A percentile compares a stretch with the other conserved stretches of the same genome.
Conservation (phyloP, 2,888 invertebrate species). For the Arrhopalites spinosus region DNA sequence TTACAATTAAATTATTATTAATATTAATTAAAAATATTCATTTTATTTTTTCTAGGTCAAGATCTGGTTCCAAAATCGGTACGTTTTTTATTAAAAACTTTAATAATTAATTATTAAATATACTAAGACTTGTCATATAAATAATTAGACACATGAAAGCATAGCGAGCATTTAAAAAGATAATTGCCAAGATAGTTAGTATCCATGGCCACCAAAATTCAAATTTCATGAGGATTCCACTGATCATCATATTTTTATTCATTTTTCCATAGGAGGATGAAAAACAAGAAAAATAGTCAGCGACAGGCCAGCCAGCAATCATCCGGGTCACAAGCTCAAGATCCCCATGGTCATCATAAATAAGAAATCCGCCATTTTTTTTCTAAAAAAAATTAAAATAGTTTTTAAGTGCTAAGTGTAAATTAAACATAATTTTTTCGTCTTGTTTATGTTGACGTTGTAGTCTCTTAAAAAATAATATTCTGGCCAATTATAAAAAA, state of each 20-base stretch:
- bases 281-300: slow-evolving; percentile 96
- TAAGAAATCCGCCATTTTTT: slow-evolving; percentile 36
- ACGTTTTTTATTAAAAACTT: background rate
- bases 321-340: slow-evolving; percentile 74
- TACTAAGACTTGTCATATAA: too few relatives aligned
- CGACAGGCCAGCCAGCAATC: slow-evolving; percentile 80
- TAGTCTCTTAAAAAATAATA: background rate
- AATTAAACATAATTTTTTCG: background rate
- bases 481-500: slow-evolving; percentile 12
- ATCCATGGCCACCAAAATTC: too few relatives aligned
- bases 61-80: slow-evolving; percentile 99
- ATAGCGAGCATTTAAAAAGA: too few relatives aligned
- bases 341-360: slow-evolving; percentile 69
- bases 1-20: background rate
- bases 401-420: background rate
- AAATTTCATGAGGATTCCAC: too few relatives aligned
- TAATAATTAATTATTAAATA: too few relatives aligned
- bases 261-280: too few relatives aligned
- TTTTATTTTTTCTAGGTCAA: slow-evolving; percentile 73
- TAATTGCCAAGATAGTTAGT: too few relatives aligned
- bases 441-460: background rate
- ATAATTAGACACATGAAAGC: too few relatives aligned
- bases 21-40: background rate
- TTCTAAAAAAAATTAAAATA: background rate
- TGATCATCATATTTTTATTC: too few relatives aligned